Base-by-base conservation (phyloP, 2,113 vertebrate genomes). In the Eudyptes chrysolophus region DNA sequence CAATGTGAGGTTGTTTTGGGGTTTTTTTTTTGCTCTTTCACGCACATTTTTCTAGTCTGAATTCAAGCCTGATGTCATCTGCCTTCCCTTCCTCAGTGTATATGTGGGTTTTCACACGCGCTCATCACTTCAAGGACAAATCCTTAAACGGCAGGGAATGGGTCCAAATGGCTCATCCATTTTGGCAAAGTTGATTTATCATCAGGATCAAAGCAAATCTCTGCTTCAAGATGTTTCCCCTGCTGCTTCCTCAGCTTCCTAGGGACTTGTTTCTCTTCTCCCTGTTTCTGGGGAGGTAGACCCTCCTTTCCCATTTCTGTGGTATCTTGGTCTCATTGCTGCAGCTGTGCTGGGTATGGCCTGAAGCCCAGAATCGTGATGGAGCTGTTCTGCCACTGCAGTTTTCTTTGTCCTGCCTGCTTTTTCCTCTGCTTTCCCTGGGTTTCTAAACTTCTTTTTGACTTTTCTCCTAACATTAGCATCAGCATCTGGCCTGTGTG, bases 11-110 rank as follows among this genome's bases (percentile, higher is more conserved):
- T 42, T 74, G 38, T 42, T 80, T 70, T 38, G 3, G 20, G 0
- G 0, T 4, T 60, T 65, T 65, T 71, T 38, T 52, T 15, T 44
- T 36, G 1, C 25, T 68, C 48, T 94, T 94, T 64, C 38, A 49
- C 52, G 51, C 18, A 75, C n/a, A 58, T 92, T 87, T 90, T 94
- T 95, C 42, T 96, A 34, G 87, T 94, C 68, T 95, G 72, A 71
- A 81, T 88, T 95, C 72, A 94, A 92, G 38, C 20, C 68, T 90
- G 55, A 75, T 89, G 64, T 94, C 64, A 90, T 88, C 49, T 87
- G n/a, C 38, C 46, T 94, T 86, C 40, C 34, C 13, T 74, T 85
- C 32, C 48, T 81, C 60, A 51, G 55, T n/a, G 49, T 51, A 84
- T 78, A 66, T 78, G 64, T 60, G 60, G 54, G 22, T 80, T 94